These are phyloP conservation scores for Phoenoteleia sp. DNA, from an alignment of 2,888 invertebrate species.

Conservation along the genomic window DNA sequence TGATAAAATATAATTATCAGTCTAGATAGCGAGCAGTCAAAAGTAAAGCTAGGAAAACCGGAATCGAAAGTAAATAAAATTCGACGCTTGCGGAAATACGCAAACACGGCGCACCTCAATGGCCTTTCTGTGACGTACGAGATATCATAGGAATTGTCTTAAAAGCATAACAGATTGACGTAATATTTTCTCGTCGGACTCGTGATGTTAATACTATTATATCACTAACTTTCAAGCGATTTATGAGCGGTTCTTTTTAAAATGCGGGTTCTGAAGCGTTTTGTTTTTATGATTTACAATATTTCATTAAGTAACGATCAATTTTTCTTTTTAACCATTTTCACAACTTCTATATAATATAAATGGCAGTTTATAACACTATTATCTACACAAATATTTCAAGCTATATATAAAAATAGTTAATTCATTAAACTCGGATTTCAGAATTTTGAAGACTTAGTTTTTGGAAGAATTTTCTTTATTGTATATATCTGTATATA, in stretches of 20 bases:
- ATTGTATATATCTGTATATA: no score
- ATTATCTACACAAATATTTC: no score
- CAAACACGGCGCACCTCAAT: slow-evolving; percentile 21
- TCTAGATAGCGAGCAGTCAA: slow-evolving; percentile 18
- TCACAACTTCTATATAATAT: no score
- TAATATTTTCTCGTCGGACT: slow-evolving; percentile 34
- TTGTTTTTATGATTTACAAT: slow-evolving; percentile 1
- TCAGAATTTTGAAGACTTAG: no score
- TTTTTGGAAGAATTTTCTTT: no score
- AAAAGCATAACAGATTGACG: slow-evolving; percentile 34
- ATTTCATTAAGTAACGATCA: no score
- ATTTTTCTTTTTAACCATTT: no score
- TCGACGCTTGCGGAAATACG: slow-evolving; percentile 4
- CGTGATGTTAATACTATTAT: slow-evolving; percentile 57
- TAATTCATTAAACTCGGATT: no score
- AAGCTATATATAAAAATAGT: no score
- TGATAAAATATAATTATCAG: no score
- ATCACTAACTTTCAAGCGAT: slow-evolving; percentile 53
- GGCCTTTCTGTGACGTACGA: not conserved
- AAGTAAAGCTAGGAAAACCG: slow-evolving; percentile 13
- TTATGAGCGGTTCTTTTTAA: slow-evolving; percentile 48
- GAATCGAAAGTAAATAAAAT: slow-evolving; percentile 58
- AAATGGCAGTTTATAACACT: no score
- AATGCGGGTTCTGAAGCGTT: slow-evolving; percentile 37
- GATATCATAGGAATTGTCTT: slow-evolving; percentile 1